Conservation (phyloP, 2,113 vertebrate genomes). For the Coreoperca whiteheadi region DNA sequence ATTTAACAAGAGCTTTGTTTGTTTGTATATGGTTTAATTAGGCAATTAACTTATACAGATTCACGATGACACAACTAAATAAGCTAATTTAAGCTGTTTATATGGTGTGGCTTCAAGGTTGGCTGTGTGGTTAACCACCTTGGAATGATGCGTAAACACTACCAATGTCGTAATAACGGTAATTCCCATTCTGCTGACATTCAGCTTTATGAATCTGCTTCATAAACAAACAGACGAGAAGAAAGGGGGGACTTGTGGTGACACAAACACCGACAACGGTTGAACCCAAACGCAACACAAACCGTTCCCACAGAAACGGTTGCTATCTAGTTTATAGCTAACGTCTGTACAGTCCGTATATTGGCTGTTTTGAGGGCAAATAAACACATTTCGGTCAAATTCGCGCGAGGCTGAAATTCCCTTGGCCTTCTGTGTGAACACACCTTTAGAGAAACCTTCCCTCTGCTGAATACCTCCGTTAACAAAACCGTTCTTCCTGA, state of each 20-base stretch:
- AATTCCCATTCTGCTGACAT: neutral
- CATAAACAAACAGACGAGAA: neutral
- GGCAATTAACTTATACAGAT: neutral
- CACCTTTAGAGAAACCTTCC: conserved; percentile 47
- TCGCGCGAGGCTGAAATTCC: neutral
- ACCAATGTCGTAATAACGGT: neutral
- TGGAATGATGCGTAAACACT: neutral
- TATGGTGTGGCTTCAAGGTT: neutral
- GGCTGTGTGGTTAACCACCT: too few relatives aligned
- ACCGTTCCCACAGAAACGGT: neutral
- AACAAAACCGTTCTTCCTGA: conserved; percentile 73
- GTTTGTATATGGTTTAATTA: neutral
- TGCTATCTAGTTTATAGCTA: neutral
- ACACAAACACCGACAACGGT: neutral
- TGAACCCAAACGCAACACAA: too few relatives aligned
- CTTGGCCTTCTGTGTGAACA: conserved; percentile 49
- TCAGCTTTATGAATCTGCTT: neutral
- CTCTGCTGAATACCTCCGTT: conserved; percentile 75
- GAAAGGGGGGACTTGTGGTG: neutral
- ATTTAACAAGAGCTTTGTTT: neutral
- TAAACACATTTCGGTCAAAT: neutral
- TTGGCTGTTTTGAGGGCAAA: neutral
- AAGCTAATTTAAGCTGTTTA: neutral
- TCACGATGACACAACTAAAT: neutral
- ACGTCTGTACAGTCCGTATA: neutral